These are phyloP conservation scores for Alosa sapidissima DNA, from an alignment of 2,797 vertebrate genomes.

Conservation along the genomic window DNA sequence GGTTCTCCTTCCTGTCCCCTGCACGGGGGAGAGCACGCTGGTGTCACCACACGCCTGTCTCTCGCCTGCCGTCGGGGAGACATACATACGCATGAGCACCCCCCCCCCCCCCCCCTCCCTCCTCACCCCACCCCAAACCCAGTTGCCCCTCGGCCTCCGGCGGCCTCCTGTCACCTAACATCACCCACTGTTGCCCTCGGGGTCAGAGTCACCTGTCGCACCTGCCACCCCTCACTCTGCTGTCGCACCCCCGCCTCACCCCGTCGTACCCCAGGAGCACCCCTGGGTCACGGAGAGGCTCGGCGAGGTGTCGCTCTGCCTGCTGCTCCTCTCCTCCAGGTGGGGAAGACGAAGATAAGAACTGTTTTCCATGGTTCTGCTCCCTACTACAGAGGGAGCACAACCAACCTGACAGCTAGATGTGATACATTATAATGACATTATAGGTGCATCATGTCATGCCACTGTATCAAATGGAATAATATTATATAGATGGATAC, in stretches of 20 bases:
- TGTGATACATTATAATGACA: no score
- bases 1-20: constrained; percentile 35
- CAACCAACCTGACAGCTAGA: not conserved
- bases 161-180: constrained; percentile 49
- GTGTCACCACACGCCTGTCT: constrained; percentile 42
- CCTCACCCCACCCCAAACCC: not conserved
- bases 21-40: not conserved
- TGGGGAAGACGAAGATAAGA: not conserved
- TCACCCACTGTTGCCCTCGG: constrained; percentile 45
- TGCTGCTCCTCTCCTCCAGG: not conserved
- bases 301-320: constrained; percentile 29
- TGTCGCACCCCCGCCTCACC: constrained; percentile 33
- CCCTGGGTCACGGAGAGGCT: constrained; percentile 26
- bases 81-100: constrained; percentile 47
- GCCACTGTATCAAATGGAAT: not conserved
- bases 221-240: constrained; percentile 30
- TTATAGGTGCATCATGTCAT: not conserved
- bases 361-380: not conserved
- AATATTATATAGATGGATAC: not conserved
- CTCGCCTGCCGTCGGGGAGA: constrained; percentile 22
- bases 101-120: not conserved
- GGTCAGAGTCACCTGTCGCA: constrained; percentile 50
- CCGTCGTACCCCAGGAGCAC: constrained; percentile 44
- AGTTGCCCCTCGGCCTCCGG: constrained; percentile 11
- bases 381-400: not conserved